These are phyloP conservation scores for Drosophila navojoa DNA, from an alignment of 1,140 invertebrate genomes.

Conservation along the genomic window DNA sequence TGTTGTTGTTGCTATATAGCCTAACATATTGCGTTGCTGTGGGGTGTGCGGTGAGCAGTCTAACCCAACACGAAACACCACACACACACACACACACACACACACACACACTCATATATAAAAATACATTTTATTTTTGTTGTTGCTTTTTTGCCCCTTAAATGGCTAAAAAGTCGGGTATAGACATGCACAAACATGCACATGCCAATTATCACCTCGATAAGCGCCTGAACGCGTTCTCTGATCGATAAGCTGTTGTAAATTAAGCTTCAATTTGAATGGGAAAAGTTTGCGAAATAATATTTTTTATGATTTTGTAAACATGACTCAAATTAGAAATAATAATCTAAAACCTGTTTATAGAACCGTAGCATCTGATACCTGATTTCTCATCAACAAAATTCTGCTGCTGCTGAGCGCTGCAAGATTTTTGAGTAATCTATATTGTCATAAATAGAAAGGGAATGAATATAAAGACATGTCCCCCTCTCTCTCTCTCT, in stretches of 20 bases:
- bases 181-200: background rate
- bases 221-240: background rate
- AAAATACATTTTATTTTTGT: background rate
- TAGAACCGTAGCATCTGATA: too few species aligned
- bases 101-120: background rate
- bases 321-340: too few species aligned
- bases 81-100: background rate
- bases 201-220: background rate
- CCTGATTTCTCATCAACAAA: too few species aligned
- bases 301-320: too few species aligned
- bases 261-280: background rate
- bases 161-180: conserved; percentile 3
- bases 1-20: too few species aligned
- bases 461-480: too few species aligned
- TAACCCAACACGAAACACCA: conserved; percentile 8
- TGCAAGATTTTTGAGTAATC: too few species aligned
- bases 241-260: background rate
- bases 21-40: background rate
- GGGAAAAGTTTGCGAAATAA: background rate
- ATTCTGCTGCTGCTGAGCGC: too few species aligned
- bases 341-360: too few species aligned
- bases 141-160: background rate
- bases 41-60: background rate
- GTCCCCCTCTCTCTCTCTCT: too few species aligned
- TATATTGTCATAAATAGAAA: too few species aligned